Percentiles rank a stretch among this genome's conserved stretches.
Evolutionary conservation across 2,797 vertebrate species (phyloP).

Genomic region (Fratercula arctica): DNA sequence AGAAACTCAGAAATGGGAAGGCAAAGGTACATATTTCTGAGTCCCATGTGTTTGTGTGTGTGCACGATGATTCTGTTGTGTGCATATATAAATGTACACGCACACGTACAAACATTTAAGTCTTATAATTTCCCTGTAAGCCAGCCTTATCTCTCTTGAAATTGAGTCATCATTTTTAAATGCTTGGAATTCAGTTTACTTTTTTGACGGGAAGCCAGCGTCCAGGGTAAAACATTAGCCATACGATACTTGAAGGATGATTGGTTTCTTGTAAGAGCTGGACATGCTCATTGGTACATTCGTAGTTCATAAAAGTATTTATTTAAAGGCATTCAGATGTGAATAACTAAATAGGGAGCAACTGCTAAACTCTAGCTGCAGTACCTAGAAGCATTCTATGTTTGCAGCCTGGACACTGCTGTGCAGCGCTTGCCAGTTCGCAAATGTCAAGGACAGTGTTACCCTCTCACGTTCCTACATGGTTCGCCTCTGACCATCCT

Average conservation of each 20-base stretch:
- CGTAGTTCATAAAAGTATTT: not conserved
- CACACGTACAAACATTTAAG: not conserved
- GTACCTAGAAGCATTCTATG: constrained; percentile 3
- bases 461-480: constrained; percentile 23
- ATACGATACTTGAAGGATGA: not conserved
- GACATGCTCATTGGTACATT: not conserved
- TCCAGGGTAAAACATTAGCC: not conserved
- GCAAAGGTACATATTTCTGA: not conserved
- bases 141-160: not conserved
- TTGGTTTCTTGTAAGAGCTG: not conserved
- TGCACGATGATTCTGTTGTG: not conserved
- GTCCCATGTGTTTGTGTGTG: not conserved
- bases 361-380: constrained; percentile 15
- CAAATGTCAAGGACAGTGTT: constrained; percentile 68
- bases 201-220: not conserved
- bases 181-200: not conserved
- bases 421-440: constrained; percentile 41
- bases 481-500: constrained; percentile 17
- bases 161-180: not conserved
- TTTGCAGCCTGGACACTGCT: not conserved
- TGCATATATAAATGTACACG: not conserved
- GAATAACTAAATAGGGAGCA: not conserved
- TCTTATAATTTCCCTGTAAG: not conserved
- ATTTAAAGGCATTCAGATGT: not conserved
- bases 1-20: not conserved